phyloP scores from a whole-genome alignment of 2,797 vertebrate genomes.

The Chromis chromis region DNA sequence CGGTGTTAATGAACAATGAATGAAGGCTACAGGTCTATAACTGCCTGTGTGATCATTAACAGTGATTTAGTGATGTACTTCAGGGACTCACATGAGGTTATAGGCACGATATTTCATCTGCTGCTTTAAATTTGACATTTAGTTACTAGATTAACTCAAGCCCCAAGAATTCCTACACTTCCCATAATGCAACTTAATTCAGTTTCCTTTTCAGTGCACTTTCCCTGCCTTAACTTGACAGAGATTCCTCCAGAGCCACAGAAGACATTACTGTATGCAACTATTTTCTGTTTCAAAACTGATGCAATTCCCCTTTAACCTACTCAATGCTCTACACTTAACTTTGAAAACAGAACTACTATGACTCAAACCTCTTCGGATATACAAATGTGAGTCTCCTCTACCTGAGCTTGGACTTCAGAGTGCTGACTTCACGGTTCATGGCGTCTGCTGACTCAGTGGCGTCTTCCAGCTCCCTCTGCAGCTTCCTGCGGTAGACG shows the following conservation, averaged over 20 bases:
- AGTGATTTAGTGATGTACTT: no score
- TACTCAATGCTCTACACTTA: background rate
- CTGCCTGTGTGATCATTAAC: no score
- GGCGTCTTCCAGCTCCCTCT: conserved; percentile 94
- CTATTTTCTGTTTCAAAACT: background rate
- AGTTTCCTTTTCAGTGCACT: background rate
- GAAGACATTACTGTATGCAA: background rate
- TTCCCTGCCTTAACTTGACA: background rate
- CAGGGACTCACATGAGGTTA: background rate
- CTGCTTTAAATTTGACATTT: background rate
- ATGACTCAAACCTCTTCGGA: background rate
- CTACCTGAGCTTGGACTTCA: conserved; percentile 93
- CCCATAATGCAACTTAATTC: background rate
- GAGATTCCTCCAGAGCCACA: background rate
- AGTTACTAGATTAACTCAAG: background rate
- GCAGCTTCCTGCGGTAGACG: conserved; percentile 92
- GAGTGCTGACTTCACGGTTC: conserved; percentile 93
- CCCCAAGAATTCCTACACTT: background rate
- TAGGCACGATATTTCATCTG: background rate
- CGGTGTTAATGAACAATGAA: background rate
- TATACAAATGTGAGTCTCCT: background rate
- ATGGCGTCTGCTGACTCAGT: conserved; percentile 89
- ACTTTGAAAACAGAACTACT: background rate
- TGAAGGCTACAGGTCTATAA: no score
- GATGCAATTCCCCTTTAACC: background rate